These are phyloP conservation scores for Lagria hirta DNA, from an alignment of 2,888 invertebrate species.

Conservation along the genomic window DNA sequence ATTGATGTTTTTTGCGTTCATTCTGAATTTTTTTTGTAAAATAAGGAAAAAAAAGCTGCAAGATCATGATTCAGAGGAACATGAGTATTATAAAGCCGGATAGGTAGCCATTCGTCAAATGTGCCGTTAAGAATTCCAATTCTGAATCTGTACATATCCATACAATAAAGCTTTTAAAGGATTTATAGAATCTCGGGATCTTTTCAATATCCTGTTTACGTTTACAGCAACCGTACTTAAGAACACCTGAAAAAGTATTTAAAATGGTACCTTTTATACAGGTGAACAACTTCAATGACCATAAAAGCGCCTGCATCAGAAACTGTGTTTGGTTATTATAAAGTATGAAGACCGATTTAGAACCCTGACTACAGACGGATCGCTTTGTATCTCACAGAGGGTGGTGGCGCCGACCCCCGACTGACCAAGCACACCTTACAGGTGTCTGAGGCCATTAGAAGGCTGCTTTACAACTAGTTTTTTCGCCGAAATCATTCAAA, in stretches of 20 bases:
- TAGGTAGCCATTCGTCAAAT: too few species aligned
- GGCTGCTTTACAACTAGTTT: constrained; percentile 35
- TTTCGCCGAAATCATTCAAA: constrained; percentile 30
- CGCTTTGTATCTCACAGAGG: constrained; percentile 41
- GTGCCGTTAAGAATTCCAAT: constrained; percentile 2
- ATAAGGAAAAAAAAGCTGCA: too few species aligned
- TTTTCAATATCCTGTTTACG: constrained; percentile 32
- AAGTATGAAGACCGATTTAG: constrained; percentile 30
- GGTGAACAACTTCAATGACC: constrained; percentile 30
- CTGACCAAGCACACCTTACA: constrained; percentile 39
- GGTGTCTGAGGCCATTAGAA: constrained; percentile 44
- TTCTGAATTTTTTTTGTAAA: too few species aligned
- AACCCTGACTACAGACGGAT: constrained; percentile 33
- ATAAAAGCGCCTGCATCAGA: constrained; percentile 44
- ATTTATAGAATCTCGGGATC: constrained; percentile 19
- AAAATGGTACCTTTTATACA: constrained; percentile 25
- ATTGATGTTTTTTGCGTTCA: too few species aligned
- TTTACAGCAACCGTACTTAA: constrained; percentile 22
- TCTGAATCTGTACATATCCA: background rate
- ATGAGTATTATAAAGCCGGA: too few species aligned
- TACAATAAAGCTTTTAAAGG: constrained; percentile 18
- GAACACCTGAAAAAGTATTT: constrained; percentile 27
- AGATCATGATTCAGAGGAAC: too few species aligned
- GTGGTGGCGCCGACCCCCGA: constrained; percentile 46
- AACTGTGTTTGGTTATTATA: constrained; percentile 28